A percentile compares a stretch with the other conserved stretches of the same genome.
phyloP scores from a whole-genome alignment of 2,888 invertebrate species.

The Polyommatus icarus region DNA sequence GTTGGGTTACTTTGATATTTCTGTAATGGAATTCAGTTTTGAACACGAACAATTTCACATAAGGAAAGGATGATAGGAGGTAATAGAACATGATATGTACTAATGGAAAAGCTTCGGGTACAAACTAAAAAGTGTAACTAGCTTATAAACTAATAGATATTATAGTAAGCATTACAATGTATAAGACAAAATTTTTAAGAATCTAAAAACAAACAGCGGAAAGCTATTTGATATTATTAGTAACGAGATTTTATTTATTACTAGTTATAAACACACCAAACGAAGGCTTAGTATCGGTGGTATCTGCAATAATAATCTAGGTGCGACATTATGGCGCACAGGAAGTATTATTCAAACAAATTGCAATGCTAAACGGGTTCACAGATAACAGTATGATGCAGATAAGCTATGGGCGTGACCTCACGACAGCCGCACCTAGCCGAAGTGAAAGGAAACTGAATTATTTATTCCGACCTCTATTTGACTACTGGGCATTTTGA shows the following conservation, averaged over 20 bases:
- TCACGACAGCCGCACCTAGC: conserved; percentile 48
- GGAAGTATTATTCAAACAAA: conserved; percentile 32
- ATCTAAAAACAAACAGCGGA: no score
- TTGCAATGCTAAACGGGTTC: conserved; percentile 40
- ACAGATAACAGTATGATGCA: conserved; percentile 44
- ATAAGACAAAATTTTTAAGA: no score
- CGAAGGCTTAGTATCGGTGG: background rate
- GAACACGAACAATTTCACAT: background rate
- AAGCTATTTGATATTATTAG: no score
- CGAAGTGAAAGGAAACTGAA: conserved; percentile 45
- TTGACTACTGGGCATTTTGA: conserved; percentile 27
- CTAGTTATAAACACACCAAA: background rate
- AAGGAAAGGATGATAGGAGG: background rate
- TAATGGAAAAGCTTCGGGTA: no score
- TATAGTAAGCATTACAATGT: no score
- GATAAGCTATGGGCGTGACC: conserved; percentile 48
- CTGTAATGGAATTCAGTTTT: conserved; percentile 9
- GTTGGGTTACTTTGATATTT: background rate
- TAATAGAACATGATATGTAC: background rate
- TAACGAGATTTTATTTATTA: background rate
- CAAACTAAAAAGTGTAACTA: no score
- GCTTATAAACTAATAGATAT: no score
- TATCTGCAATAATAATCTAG: background rate
- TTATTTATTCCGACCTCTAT: conserved; percentile 31
- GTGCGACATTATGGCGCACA: conserved; percentile 8